Conservation (phyloP, 2,797 vertebrate genomes). For the Cossypha polioptera region DNA sequence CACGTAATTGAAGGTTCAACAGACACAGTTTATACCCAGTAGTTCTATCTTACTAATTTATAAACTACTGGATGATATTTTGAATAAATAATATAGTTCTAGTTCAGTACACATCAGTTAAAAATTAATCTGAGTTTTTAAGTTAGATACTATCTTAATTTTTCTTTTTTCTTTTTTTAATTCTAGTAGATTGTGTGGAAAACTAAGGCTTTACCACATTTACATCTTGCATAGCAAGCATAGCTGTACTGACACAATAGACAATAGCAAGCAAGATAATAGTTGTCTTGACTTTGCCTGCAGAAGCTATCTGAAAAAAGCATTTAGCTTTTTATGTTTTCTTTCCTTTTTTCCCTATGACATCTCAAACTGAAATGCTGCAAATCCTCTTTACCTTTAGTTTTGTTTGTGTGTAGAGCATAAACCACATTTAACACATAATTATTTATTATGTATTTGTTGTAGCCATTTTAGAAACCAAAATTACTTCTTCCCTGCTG, state of each 20-base stretch:
- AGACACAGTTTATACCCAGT: background rate
- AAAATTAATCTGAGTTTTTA: background rate
- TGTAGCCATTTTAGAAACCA: background rate
- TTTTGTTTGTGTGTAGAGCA: background rate
- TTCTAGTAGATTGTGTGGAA: background rate
- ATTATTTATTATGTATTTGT: background rate
- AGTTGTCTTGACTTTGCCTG: background rate
- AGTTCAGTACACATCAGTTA: background rate
- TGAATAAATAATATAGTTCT: background rate
- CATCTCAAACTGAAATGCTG: background rate
- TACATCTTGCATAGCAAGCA: background rate
- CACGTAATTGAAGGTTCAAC: background rate
- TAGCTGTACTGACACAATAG: background rate
- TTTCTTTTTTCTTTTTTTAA: too few species aligned
- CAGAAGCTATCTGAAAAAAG: background rate
- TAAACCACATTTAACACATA: background rate
- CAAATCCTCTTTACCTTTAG: background rate
- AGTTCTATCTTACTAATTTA: background rate
- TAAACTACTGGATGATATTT: background rate
- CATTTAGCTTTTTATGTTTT: background rate
- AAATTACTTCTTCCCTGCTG: background rate
- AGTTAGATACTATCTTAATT: background rate
- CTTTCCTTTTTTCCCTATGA: background rate
- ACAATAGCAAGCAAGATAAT: background rate
- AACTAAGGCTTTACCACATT: background rate